These are phyloP conservation scores for Uloborus plumipes DNA, from an alignment of 2,888 invertebrate species.

Conservation along the genomic window DNA sequence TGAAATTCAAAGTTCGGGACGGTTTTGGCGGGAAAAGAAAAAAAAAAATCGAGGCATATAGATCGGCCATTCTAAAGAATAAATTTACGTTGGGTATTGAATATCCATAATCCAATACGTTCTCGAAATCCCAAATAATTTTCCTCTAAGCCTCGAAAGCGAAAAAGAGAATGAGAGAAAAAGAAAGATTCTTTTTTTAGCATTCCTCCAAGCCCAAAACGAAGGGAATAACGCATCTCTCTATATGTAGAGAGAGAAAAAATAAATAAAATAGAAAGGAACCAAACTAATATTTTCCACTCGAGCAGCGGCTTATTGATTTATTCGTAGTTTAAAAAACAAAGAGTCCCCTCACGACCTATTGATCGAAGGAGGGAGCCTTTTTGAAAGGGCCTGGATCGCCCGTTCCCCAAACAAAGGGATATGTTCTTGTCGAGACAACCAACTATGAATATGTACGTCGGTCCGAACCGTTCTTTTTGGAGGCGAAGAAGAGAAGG, in stretches of 20 bases:
- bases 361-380: constrained; percentile 23
- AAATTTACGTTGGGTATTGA: constrained; percentile 59
- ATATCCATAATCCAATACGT: constrained; percentile 64
- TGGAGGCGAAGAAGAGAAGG: not conserved
- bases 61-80: constrained; percentile 21
- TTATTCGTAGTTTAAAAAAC: constrained; percentile 48
- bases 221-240: not conserved
- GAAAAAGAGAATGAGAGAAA: constrained; percentile 24
- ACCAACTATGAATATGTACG: constrained; percentile 60
- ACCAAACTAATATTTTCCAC: constrained; percentile 49
- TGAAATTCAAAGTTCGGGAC: too few species aligned
- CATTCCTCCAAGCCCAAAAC: not conserved
- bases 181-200: constrained; percentile 16
- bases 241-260: constrained; percentile 12
- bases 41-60: too few species aligned
- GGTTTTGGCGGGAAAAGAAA: too few species aligned
- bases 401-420: constrained; percentile 39
- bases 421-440: constrained; percentile 52
- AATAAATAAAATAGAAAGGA: constrained; percentile 4
- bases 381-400: constrained; percentile 41
- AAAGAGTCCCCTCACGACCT: constrained; percentile 41
- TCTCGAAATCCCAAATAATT: constrained; percentile 61
- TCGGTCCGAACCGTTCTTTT: constrained; percentile 1
- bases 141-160: constrained; percentile 34
- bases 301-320: constrained; percentile 52